Base-by-base conservation (phyloP, 2,888 invertebrate genomes). In the Coronaproctus castanopsis region DNA sequence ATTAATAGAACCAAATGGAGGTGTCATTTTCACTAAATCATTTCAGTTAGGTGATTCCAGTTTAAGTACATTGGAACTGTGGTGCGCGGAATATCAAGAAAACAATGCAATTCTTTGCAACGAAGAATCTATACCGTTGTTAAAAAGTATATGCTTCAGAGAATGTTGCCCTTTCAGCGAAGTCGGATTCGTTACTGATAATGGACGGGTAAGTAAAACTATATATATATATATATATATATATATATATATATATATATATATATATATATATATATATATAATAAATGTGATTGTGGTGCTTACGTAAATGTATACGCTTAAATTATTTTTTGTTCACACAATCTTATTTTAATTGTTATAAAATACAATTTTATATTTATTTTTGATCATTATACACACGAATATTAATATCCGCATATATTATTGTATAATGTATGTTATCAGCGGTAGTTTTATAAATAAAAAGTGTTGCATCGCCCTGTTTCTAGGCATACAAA, bases 21-120 rank as follows among this genome's bases (percentile, higher is more conserved):
- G 95, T 0, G 79, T 89, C 0, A 90, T 97, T 62, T 87, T 85
- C 68, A 83, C 87, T 0, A 80, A 84, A 62, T 80, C 82, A 68
- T 93, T 95, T 70, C 83, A 88, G 64, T 75, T 97, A 24, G 97
- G 96, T 0, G 97, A 98, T 74, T 88, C 91, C 0, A 96, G 93
- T 2, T 83, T 97, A 58, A 92, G 85, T 58, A 83, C 88, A 0
- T 73, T 96, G 61, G 97, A 98, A 70, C 73, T 98, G 1, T 98
- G 97, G 97, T 96, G 95, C 0, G 97, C 97, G 0, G 97, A 97
- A 71, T 97, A 96, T 71, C 96, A 96, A 71, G 95, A 96, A 72
- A 93, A 88, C 66, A 82, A 96, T 69, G 97, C 96, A 0, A 75
- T 95, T 63, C 75, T 98, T 1, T 86, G 92, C 65, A 75, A 76